Evolutionary conservation across 2,113 vertebrate genomes (phyloP).

Genomic region (Felis chaus): DNA sequence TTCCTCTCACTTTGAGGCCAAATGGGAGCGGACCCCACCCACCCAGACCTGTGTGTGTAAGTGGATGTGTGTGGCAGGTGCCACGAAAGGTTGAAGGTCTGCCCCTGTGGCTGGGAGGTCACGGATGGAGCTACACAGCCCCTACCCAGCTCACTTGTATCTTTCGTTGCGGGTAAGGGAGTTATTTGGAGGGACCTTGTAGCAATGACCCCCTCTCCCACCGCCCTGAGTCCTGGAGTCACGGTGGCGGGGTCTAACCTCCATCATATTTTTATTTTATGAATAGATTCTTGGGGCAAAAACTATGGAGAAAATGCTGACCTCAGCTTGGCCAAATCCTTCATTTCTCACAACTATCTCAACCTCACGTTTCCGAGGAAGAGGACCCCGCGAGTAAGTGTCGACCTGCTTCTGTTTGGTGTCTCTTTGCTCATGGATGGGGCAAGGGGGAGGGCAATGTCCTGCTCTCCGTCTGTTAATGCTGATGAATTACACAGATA

Average conservation of each 20-base stretch:
- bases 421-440: not conserved
- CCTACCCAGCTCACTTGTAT: not conserved
- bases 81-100: not conserved
- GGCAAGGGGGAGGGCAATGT: not conserved
- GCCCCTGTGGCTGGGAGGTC: not conserved
- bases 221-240: not conserved
- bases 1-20: not conserved
- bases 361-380: constrained; percentile 93
- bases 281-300: constrained; percentile 85
- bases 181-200: not conserved
- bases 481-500: not conserved
- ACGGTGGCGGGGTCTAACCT: not conserved
- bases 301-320: constrained; percentile 88
- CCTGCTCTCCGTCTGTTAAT: not conserved
- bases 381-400: constrained; percentile 93
- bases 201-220: not conserved
- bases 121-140: not conserved
- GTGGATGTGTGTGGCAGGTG: not conserved
- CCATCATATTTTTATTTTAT: constrained; percentile 38
- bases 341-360: constrained; percentile 88
- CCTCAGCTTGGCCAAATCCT: constrained; percentile 84
- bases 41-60: not conserved
- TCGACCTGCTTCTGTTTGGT: not conserved
- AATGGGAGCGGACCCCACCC: not conserved
- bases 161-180: not conserved